Percentiles rank a stretch among this genome's conserved stretches.
phyloP scores from a whole-genome alignment of 2,797 vertebrate genomes.

The Tokudaia tokunoshimensis region DNA sequence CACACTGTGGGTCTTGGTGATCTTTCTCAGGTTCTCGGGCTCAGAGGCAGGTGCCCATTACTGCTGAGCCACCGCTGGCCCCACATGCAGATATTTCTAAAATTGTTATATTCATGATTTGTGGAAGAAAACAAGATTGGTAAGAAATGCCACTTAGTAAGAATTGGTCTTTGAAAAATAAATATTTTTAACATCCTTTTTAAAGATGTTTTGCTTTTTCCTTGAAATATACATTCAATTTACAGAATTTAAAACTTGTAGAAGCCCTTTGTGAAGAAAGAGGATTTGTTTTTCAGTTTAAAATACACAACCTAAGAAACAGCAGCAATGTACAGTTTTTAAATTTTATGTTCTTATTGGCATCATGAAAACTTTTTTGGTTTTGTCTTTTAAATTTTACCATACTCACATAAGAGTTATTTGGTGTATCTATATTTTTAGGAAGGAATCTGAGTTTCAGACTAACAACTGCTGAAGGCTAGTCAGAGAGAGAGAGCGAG shows the following conservation, averaged over 20 bases:
- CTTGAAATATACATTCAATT: conserved; percentile 6
- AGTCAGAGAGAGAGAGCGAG: neutral
- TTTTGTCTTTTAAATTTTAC: neutral
- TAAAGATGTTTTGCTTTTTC: conserved; percentile 61
- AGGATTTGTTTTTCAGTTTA: neutral
- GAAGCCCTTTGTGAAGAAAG: neutral
- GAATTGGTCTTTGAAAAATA: conserved; percentile 14
- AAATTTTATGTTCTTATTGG: conserved; percentile 35
- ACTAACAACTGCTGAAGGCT: neutral
- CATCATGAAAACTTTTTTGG: neutral
- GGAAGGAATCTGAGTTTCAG: conserved; percentile 41
- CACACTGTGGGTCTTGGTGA: neutral
- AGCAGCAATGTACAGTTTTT: neutral
- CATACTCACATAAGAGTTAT: neutral
- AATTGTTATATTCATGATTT: neutral
- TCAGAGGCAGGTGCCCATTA: too few species aligned
- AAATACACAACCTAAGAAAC: conserved; percentile 8
- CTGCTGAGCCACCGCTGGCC: neutral
- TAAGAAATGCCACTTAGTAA: conserved; percentile 41
- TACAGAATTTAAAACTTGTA: conserved; percentile 43
- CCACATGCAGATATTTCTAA: neutral
- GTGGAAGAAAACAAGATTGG: conserved; percentile 27
- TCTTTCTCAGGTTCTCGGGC: neutral
- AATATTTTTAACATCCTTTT: conserved; percentile 37
- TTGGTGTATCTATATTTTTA: conserved; percentile 32